Evolutionary conservation across 2,888 invertebrate species (phyloP).

Genomic region (Cataglyphis cursor): DNA sequence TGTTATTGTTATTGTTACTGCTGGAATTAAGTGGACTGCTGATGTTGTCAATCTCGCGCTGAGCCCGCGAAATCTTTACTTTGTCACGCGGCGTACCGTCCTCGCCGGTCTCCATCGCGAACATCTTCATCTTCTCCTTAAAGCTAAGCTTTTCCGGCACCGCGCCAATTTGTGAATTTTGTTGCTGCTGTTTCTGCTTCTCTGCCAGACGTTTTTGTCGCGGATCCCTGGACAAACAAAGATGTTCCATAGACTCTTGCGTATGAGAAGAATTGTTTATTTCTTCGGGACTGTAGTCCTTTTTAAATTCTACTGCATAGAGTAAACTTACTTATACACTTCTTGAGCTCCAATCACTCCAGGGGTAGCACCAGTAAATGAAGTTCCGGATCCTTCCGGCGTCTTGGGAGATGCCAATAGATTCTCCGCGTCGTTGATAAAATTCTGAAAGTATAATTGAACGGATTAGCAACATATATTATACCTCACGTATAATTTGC

Average conservation of each 20-base stretch:
- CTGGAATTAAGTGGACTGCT: conserved; percentile 86
- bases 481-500: not conserved
- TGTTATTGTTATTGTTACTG: conserved; percentile 79
- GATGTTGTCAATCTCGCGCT: conserved; percentile 95
- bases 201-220: conserved; percentile 95
- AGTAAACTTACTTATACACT: conserved; percentile 92
- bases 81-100: conserved; percentile 97
- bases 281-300: too few relatives aligned
- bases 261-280: not conserved
- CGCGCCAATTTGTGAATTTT: conserved; percentile 89
- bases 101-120: conserved; percentile 98
- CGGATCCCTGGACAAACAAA: conserved; percentile 91
- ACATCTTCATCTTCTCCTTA: conserved; percentile 99
- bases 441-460: conserved; percentile 88
- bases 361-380: conserved; percentile 91
- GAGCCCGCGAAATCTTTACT: conserved; percentile 97
- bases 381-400: conserved; percentile 88
- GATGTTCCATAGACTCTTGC: not conserved
- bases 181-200: conserved; percentile 89
- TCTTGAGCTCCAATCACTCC: conserved; percentile 99
- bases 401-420: conserved; percentile 93
- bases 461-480: conserved; percentile 34
- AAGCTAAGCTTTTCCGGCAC: conserved; percentile 98
- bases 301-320: not conserved
- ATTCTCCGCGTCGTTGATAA: conserved; percentile 93